Percentiles rank a stretch among this genome's conserved stretches.
These are phyloP conservation scores for Agelas oroides DNA, from an alignment of 37 sponge, comb jelly and placozoan species.

Conservation along the genomic window DNA sequence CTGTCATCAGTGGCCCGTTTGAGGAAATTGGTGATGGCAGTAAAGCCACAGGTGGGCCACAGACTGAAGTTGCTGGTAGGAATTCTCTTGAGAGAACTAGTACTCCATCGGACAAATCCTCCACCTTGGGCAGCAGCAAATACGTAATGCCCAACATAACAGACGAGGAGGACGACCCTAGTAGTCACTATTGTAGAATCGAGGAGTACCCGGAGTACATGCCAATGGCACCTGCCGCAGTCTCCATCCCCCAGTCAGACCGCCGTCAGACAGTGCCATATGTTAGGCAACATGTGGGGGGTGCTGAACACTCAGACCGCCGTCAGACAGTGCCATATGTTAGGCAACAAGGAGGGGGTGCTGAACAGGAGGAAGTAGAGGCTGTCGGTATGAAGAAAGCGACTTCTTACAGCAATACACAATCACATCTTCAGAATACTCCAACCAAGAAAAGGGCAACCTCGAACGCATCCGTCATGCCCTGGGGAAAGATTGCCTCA, in stretches of 20 bases:
- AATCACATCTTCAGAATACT: too few relatives aligned
- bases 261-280: not conserved
- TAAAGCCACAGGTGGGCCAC: not conserved
- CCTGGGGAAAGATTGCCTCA: not conserved
- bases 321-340: too few relatives aligned
- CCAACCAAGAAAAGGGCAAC: too few relatives aligned
- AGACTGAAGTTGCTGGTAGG: not conserved
- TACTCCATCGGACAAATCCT: not conserved
- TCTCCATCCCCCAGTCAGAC: not conserved
- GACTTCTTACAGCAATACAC: too few relatives aligned
- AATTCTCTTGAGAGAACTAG: not conserved
- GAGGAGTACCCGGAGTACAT: slow-evolving; percentile 45
- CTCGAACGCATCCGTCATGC: too few relatives aligned
- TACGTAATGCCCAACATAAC: not conserved
- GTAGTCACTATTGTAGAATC: slow-evolving; percentile 25
- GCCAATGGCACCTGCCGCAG: slow-evolving; percentile 28
- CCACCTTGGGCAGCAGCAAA: not conserved
- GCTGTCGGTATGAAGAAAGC: too few relatives aligned
- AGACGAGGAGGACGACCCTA: slow-evolving; percentile 1
- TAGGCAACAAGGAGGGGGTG: too few relatives aligned
- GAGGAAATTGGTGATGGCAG: slow-evolving; percentile 42
- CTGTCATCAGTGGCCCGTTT: slow-evolving; percentile 55
- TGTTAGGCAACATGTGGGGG: too few relatives aligned
- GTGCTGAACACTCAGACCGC: too few relatives aligned
- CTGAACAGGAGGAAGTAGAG: too few relatives aligned